Evolutionary conservation across 2,113 vertebrate genomes (phyloP).

Genomic region (Sitta europaea): DNA sequence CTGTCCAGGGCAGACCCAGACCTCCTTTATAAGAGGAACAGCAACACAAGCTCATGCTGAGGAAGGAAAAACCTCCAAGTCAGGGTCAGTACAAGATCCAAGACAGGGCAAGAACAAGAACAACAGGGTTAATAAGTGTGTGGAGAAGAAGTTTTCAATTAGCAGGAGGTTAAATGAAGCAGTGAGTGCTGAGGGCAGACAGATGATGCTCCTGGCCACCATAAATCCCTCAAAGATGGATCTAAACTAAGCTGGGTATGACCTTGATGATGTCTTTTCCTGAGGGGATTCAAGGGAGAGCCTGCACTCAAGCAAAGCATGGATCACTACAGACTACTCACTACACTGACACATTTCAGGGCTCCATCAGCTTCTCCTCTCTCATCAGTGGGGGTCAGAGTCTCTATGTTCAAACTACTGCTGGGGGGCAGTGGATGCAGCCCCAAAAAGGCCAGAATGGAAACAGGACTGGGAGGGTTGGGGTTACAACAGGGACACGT

Average conservation of each 20-base stretch:
- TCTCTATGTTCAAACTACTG: background rate
- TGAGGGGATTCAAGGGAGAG: background rate
- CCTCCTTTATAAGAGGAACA: background rate
- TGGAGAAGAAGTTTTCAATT: background rate
- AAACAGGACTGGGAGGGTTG: background rate
- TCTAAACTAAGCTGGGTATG: background rate
- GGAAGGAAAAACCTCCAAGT: background rate
- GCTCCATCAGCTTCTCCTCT: background rate
- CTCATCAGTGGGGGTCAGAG: background rate
- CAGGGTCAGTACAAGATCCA: background rate
- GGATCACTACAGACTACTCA: background rate
- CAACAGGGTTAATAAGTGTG: background rate
- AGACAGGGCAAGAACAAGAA: background rate
- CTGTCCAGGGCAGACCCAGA: background rate
- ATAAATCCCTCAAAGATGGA: background rate
- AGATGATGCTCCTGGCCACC: background rate
- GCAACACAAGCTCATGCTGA: background rate
- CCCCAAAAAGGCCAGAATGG: background rate
- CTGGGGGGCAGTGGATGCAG: background rate
- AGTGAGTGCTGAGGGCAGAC: background rate
- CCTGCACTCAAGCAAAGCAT: background rate
- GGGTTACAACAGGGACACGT: background rate
- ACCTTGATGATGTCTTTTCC: background rate
- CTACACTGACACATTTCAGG: background rate
- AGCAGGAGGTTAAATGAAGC: background rate